Conservation (phyloP, 2,113 vertebrate species). For the Microtus pennsylvanicus region DNA sequence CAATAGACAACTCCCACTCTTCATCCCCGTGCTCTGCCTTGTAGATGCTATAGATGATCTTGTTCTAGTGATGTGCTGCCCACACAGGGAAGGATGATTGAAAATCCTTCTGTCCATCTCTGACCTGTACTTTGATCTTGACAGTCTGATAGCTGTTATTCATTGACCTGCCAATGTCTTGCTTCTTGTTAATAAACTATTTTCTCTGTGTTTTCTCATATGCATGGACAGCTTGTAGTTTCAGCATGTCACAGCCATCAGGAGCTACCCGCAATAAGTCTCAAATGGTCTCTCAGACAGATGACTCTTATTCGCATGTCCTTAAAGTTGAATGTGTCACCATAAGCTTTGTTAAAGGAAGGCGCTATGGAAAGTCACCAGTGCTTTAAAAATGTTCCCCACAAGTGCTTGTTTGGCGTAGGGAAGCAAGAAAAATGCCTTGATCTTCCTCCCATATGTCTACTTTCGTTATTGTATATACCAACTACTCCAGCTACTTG, state of each 20-base stretch:
- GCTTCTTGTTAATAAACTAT: background rate
- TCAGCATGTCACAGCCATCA: background rate
- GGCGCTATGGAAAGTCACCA: background rate
- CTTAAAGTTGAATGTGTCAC: background rate
- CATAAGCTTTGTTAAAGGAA: background rate
- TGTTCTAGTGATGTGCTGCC: background rate
- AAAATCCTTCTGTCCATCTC: background rate
- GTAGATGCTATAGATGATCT: no score
- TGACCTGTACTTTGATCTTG: background rate
- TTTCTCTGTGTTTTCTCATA: background rate
- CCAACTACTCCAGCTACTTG: background rate
- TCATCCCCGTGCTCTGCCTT: background rate
- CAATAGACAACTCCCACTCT: no score
- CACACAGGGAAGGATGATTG: background rate
- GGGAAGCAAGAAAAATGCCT: background rate
- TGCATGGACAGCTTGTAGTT: background rate
- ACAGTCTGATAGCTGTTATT: background rate
- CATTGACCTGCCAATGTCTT: background rate
- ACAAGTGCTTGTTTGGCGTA: background rate
- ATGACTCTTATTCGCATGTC: background rate
- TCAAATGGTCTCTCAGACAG: background rate
- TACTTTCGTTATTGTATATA: background rate
- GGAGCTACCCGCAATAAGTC: background rate
- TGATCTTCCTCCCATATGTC: background rate
- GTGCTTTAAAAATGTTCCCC: background rate